Evolutionary conservation across 2,797 vertebrate species (phyloP).

Genomic region (Enteromius trimaculatus): DNA sequence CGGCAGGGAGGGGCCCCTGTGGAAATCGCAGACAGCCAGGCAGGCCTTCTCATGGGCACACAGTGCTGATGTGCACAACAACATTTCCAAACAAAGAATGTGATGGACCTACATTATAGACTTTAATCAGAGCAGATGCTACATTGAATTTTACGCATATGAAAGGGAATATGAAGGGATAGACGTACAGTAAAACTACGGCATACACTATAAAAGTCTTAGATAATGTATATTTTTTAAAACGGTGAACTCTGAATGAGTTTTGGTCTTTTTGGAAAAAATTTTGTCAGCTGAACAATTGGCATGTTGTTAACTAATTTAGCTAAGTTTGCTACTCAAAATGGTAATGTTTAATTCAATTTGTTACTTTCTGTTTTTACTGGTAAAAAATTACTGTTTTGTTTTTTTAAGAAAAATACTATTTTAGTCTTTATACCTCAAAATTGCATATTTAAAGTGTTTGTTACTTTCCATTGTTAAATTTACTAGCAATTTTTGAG

Average conservation of each 20-base stretch:
- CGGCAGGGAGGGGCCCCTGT: conserved; percentile 68
- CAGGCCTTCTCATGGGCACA: conserved; percentile 56
- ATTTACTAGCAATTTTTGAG: not conserved
- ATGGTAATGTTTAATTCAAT: not conserved
- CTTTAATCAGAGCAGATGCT: not conserved
- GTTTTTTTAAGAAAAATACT: not conserved
- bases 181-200: not conserved
- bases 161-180: not conserved
- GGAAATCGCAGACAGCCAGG: conserved; percentile 65
- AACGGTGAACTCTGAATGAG: no score
- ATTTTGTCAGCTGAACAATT: not conserved
- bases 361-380: not conserved
- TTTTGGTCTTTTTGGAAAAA: not conserved
- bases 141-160: not conserved
- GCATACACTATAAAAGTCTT: not conserved
- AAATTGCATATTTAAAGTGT: not conserved
- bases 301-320: not conserved
- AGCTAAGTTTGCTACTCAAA: no score
- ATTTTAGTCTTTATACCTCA: not conserved
- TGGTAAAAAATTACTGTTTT: not conserved
- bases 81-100: conserved; percentile 38
- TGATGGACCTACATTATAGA: conserved; percentile 5
- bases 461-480: not conserved
- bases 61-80: conserved; percentile 44
- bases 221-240: not conserved